Evolutionary conservation across 2,888 invertebrate genomes (phyloP).

Genomic region (Hemistola chrysoprasaria): DNA sequence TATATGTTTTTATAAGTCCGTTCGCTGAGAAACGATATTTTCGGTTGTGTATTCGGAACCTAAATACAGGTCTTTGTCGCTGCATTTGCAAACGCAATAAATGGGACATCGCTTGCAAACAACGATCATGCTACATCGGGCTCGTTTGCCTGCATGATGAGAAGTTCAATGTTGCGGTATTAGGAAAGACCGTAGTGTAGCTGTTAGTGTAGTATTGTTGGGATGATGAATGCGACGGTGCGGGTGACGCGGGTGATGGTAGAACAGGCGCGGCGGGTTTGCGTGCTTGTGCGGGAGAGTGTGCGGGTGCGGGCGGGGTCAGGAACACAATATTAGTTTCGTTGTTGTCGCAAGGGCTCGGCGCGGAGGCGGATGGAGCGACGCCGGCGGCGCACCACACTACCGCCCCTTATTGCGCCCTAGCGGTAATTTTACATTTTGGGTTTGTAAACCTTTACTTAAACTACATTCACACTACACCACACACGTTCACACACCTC

Average conservation of each 20-base stretch:
- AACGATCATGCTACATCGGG: conserved; percentile 14
- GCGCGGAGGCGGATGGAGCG: conserved; percentile 78
- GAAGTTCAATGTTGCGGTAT: conserved; percentile 38
- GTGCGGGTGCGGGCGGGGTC: conserved; percentile 63
- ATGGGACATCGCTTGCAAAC: conserved; percentile 13
- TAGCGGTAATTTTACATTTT: conserved; percentile 81
- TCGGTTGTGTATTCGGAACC: no score
- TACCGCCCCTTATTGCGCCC: conserved; percentile 78
- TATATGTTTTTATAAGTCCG: no score
- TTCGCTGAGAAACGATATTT: no score
- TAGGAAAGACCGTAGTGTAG: conserved; percentile 9
- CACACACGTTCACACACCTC: conserved; percentile 27
- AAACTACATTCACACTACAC: conserved; percentile 56
- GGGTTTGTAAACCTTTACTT: conserved; percentile 83
- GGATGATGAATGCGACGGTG: neutral
- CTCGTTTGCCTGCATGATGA: conserved; percentile 26
- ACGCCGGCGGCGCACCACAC: conserved; percentile 71
- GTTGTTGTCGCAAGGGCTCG: conserved; percentile 83
- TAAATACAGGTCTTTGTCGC: no score
- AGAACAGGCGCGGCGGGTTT: conserved; percentile 56
- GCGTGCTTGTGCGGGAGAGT: conserved; percentile 51
- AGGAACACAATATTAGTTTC: conserved; percentile 83
- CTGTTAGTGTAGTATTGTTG: conserved; percentile 4
- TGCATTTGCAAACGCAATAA: no score
- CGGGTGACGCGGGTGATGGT: conserved; percentile 4